A percentile compares a stretch with the other conserved stretches of the same genome.
Conservation (phyloP, 2,888 invertebrate genomes). For the Hirtodrosophila alboralis region DNA sequence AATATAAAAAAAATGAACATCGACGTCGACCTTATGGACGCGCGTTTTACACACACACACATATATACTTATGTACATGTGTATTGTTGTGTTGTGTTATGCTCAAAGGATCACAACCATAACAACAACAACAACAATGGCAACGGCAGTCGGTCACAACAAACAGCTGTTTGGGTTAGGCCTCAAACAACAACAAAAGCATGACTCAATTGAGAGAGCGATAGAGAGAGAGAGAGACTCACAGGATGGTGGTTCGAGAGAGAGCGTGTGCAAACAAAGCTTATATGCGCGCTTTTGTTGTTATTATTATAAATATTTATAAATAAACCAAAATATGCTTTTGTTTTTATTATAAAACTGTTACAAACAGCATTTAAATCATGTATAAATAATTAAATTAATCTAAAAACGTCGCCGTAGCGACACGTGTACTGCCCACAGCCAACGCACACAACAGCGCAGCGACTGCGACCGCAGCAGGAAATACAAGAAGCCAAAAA, state of each 20-base stretch:
- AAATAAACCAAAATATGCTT: constrained; percentile 26
- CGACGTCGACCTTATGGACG: constrained; percentile 45
- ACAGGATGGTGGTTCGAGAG: too few species aligned
- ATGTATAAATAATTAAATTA: constrained; percentile 28
- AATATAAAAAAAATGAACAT: constrained; percentile 23
- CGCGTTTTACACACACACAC: constrained; percentile 36
- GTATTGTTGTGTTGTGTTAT: constrained; percentile 6
- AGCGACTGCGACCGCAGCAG: constrained; percentile 45
- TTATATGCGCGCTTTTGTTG: constrained; percentile 4
- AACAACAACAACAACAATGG: constrained; percentile 30
- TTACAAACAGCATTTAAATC: constrained; percentile 23
- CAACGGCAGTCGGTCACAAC: constrained; percentile 43
- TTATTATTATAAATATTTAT: constrained; percentile 32
- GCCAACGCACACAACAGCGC: constrained; percentile 4
- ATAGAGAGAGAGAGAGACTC: constrained; percentile 1
- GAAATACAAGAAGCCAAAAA: constrained; percentile 68
- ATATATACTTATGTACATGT: constrained; percentile 28
- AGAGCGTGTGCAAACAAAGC: constrained; percentile 1
- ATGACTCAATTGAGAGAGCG: constrained; percentile 18
- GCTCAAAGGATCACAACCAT: constrained; percentile 39
- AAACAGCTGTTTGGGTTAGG: constrained; percentile 76
- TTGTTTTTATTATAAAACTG: background rate
- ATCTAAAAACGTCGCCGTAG: constrained; percentile 19
- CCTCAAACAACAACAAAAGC: constrained; percentile 13
- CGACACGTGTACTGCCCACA: constrained; percentile 61